Evolutionary conservation across 2,888 invertebrate species (phyloP).

Genomic region (Hypolimnas misippus): DNA sequence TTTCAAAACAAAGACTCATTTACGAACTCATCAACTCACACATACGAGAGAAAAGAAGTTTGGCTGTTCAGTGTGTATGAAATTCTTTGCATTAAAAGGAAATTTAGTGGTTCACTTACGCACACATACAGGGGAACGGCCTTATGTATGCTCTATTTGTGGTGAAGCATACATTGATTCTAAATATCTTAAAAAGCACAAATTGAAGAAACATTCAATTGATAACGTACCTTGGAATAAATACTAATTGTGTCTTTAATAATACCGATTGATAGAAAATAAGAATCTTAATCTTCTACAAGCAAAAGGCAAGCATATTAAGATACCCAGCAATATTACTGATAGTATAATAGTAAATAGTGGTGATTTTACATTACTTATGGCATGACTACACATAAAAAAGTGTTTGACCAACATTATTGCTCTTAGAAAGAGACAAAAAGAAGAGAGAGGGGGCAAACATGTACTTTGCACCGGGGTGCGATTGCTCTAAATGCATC

Average conservation of each 20-base stretch:
- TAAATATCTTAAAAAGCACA: slow-evolving; percentile 80
- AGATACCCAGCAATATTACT: too few relatives aligned
- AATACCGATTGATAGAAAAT: too few relatives aligned
- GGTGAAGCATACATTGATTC: slow-evolving; percentile 81
- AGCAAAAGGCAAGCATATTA: too few relatives aligned
- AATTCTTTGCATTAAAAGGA: slow-evolving; percentile 80
- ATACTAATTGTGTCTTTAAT: slow-evolving; percentile 47
- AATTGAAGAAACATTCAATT: slow-evolving; percentile 74
- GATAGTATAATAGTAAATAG: too few relatives aligned
- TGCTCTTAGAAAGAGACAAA: too few relatives aligned
- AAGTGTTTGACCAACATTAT: too few relatives aligned
- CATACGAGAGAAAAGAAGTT: slow-evolving; percentile 81
- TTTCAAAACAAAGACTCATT: slow-evolving; percentile 79
- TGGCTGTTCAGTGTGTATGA: slow-evolving; percentile 81
- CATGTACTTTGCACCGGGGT: too few relatives aligned
- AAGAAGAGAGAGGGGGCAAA: too few relatives aligned
- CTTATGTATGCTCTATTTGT: slow-evolving; percentile 75
- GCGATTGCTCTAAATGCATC: too few relatives aligned
- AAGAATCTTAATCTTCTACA: too few relatives aligned
- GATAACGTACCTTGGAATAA: slow-evolving; percentile 75
- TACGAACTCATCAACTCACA: slow-evolving; percentile 78
- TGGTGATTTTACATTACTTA: too few relatives aligned
- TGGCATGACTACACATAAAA: too few relatives aligned
- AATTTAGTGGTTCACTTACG: slow-evolving; percentile 79
- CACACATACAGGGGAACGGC: slow-evolving; percentile 80